phyloP scores from a whole-genome alignment of 2,888 invertebrate species.

The Eilema sororculum region DNA sequence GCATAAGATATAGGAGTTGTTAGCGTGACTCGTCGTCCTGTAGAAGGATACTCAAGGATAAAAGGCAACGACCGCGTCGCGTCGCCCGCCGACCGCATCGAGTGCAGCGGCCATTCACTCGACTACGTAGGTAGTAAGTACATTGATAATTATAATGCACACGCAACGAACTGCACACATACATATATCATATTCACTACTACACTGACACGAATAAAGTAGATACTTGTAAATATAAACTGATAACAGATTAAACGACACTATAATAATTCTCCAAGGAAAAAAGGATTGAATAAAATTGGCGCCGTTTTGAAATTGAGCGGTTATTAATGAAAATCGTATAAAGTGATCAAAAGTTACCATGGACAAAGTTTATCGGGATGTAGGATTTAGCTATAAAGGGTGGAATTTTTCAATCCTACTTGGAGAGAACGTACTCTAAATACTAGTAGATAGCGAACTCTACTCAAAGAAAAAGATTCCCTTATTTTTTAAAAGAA shows the following conservation, averaged over 20 bases:
- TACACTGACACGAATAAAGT: background rate
- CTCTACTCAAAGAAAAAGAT: too few relatives aligned
- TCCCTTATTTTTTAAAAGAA: too few relatives aligned
- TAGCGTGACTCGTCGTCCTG: constrained; percentile 75
- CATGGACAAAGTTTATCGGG: too few relatives aligned
- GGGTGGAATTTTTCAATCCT: too few relatives aligned
- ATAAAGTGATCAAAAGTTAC: too few relatives aligned
- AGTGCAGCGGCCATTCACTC: constrained; percentile 73
- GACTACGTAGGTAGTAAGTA: constrained; percentile 40
- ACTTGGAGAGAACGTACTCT: too few relatives aligned
- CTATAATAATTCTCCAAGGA: too few relatives aligned
- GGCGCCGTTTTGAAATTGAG: too few relatives aligned
- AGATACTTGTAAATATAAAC: constrained; percentile 21
- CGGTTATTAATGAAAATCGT: too few relatives aligned
- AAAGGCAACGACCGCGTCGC: constrained; percentile 74
- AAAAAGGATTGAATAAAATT: too few relatives aligned
- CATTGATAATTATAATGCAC: constrained; percentile 40
- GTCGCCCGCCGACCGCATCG: constrained; percentile 48
- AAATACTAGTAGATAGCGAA: too few relatives aligned
- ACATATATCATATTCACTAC: constrained; percentile 13
- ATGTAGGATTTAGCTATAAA: too few relatives aligned
- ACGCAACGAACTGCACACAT: constrained; percentile 38
- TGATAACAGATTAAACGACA: background rate
- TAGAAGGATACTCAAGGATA: constrained; percentile 85
- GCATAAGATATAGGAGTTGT: constrained; percentile 73